Evolutionary conservation across 2,113 vertebrate genomes (phyloP), one percentile per base, ranked within the genome.

Genomic region (Arizona elegans): DNA sequence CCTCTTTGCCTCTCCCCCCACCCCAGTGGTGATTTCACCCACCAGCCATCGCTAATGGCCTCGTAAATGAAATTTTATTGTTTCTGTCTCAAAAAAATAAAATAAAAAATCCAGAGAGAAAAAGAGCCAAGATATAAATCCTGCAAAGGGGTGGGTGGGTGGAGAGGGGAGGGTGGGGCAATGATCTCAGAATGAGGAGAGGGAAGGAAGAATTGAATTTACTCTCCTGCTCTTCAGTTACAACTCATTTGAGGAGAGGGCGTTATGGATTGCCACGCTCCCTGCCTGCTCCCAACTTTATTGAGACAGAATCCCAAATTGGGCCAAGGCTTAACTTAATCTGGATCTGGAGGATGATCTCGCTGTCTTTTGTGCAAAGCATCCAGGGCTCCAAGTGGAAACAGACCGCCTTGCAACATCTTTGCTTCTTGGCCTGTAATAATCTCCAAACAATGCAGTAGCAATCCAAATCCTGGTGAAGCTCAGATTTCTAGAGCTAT

Each of bases 21-120:
- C 43, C 29, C 12, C 38, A 43, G 56, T 1, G 81, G 92, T 90
- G 92, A 93, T 93, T 93, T 90, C 92, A 90, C 89, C 89, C 92
- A 85, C 92, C 89, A 90, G 88, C 93, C 88, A 9, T 52, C 21
- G n/a, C 93, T 89, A 91, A 93, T 85, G 70, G 90, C 90, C 93
- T 93, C 87, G 33, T 92, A 93, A 93, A 92, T 85, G 90, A 89
- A 93, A 89, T 91, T 93, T 93, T 93, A 91, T 91, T 85, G 65
- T 93, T 93, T 91, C 93, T 86, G 87, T 92, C 90, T 93, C 23
- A 24, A 59, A 59, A 59, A 56, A 54, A 54, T 15, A 53, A 90
- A 88, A 43, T n/a, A 91, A 93, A 93, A 91, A 91, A 50, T n/a
- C 53, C 53, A 91, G 86, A 38, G n/a, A 89, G 90, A 85, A 59